These are phyloP conservation scores for Rhagonycha fulva DNA, from an alignment of 2,888 invertebrate species.

Conservation along the genomic window DNA sequence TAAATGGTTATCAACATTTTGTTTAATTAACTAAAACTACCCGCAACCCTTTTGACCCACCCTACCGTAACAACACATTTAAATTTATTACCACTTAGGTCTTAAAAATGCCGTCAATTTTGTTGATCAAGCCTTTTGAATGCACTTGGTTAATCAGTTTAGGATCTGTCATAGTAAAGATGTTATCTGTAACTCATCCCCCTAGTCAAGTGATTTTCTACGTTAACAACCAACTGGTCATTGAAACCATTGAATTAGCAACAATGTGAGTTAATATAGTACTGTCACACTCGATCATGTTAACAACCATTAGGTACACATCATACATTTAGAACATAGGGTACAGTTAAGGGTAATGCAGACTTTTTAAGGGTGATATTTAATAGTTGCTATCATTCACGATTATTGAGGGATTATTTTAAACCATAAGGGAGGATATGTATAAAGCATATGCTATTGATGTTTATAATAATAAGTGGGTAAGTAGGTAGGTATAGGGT, in stretches of 20 bases:
- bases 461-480: neutral
- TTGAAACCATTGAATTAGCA: constrained; percentile 46
- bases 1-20: constrained; percentile 19
- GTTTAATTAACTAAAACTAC: constrained; percentile 41
- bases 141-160: constrained; percentile 37
- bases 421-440: constrained; percentile 15
- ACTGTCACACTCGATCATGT: constrained; percentile 54
- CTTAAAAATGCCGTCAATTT: constrained; percentile 46
- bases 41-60: constrained; percentile 29
- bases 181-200: constrained; percentile 44
- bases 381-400: constrained; percentile 19
- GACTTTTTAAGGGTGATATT: constrained; percentile 23
- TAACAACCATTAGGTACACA: constrained; percentile 34
- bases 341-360: constrained; percentile 20
- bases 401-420: constrained; percentile 28
- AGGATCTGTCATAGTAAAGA: constrained; percentile 45
- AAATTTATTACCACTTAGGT: constrained; percentile 49
- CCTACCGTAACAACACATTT: constrained; percentile 30
- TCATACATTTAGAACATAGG: constrained; percentile 24
- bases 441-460: constrained; percentile 18
- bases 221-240: constrained; percentile 29
- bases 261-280: constrained; percentile 53
- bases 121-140: constrained; percentile 46
- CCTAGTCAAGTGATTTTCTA: constrained; percentile 36
- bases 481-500: neutral